A percentile compares a stretch with the other conserved stretches of the same genome.
Evolutionary conservation across 2,797 vertebrate genomes (phyloP).

Genomic region (Tragopan temminckii): DNA sequence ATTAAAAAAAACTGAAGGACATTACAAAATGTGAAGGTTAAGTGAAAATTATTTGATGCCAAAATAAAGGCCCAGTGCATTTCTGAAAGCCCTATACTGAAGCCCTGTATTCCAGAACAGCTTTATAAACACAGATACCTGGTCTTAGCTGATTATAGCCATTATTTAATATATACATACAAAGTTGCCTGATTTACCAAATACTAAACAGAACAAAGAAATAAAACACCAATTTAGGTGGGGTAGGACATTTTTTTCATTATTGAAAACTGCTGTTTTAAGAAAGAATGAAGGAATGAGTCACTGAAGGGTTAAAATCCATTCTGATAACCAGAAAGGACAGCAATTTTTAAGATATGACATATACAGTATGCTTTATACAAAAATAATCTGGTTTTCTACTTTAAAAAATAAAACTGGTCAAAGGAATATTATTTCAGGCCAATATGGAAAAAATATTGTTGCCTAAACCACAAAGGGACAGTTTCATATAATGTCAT

Average conservation of each 20-base stretch:
- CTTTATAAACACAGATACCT: background rate
- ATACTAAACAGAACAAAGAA: background rate
- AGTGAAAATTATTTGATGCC: background rate
- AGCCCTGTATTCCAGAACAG: background rate
- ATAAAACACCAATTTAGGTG: background rate
- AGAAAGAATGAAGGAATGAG: background rate
- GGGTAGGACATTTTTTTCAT: background rate
- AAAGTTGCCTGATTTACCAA: background rate
- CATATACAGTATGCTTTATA: slow-evolving; percentile 45
- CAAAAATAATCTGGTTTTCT: slow-evolving; percentile 65
- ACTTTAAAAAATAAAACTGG: slow-evolving; percentile 66
- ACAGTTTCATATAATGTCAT: slow-evolving; percentile 71
- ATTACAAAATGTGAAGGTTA: background rate
- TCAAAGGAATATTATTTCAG: slow-evolving; percentile 67
- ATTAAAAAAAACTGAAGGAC: background rate
- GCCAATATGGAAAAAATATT: slow-evolving; percentile 73
- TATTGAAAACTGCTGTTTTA: background rate
- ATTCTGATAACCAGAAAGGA: background rate
- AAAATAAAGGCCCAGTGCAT: background rate
- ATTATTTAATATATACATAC: background rate
- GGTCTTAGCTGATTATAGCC: background rate
- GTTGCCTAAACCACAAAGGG: slow-evolving; percentile 74
- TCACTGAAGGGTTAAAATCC: background rate
- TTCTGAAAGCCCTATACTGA: background rate
- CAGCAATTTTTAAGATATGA: slow-evolving; percentile 20